These are phyloP conservation scores for Manacus vitellinus DNA, from an alignment of 2,113 vertebrate species.

Conservation along the genomic window DNA sequence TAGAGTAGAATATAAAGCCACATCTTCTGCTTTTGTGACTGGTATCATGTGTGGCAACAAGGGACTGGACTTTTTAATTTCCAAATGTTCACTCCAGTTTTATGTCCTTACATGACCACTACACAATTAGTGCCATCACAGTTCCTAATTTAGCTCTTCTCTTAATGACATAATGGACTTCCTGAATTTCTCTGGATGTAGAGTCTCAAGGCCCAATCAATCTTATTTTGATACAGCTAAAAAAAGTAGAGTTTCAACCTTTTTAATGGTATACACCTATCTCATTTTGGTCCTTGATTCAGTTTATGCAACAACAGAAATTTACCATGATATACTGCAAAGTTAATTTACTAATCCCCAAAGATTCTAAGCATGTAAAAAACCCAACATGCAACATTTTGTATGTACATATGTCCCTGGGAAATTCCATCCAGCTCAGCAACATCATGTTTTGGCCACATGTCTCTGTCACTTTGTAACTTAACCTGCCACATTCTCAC, in stretches of 20 bases:
- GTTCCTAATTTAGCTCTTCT: not conserved
- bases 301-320: not conserved
- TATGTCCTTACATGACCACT: not conserved
- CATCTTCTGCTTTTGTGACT: not conserved
- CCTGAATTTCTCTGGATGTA: not conserved
- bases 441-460: not conserved
- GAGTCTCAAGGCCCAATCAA: not conserved
- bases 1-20: not conserved
- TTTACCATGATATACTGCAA: not conserved
- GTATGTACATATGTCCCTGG: not conserved
- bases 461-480: not conserved
- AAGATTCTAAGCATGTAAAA: not conserved
- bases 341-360: not conserved
- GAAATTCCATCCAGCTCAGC: not conserved
- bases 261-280: not conserved
- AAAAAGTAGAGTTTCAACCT: not conserved
- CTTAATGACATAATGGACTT: not conserved
- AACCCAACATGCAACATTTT: not conserved
- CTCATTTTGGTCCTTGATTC: not conserved
- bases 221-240: not conserved
- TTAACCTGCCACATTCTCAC: not conserved
- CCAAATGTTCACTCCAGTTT: not conserved
- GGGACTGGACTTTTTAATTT: not conserved
- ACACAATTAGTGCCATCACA: not conserved
- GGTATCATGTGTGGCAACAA: not conserved